phyloP scores from a whole-genome alignment of 2,888 invertebrate species.

The Drosophila fungiperda region DNA sequence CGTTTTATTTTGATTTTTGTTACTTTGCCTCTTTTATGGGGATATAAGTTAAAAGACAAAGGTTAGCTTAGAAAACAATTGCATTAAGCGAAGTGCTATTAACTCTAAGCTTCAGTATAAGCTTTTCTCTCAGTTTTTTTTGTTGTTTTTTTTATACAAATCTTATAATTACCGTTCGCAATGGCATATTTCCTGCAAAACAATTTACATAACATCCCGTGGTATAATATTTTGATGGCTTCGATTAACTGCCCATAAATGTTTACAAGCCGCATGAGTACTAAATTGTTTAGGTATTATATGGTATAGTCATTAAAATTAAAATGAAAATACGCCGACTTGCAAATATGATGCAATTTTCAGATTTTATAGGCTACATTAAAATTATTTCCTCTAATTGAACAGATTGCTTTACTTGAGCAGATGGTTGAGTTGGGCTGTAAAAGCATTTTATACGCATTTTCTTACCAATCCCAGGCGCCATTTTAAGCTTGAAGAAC shows the following conservation, averaged over 20 bases:
- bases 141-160: not conserved
- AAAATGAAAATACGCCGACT: slow-evolving; percentile 33
- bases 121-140: not conserved
- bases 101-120: not conserved
- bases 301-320: slow-evolving; percentile 35
- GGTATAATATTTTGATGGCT: slow-evolving; percentile 60
- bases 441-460: slow-evolving; percentile 24
- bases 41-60: not conserved
- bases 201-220: slow-evolving; percentile 16
- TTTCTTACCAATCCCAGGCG: slow-evolving; percentile 40
- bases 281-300: slow-evolving; percentile 30
- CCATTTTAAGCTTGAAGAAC: slow-evolving; percentile 50
- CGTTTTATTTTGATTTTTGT: slow-evolving; percentile 10
- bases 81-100: not conserved
- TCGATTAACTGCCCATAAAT: slow-evolving; percentile 56
- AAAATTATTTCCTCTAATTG: slow-evolving; percentile 33
- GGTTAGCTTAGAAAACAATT: not conserved
- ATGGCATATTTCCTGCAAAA: slow-evolving; percentile 6
- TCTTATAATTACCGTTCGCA: not conserved
- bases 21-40: slow-evolving; percentile 8
- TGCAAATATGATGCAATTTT: slow-evolving; percentile 36
- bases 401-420: slow-evolving; percentile 14
- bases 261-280: slow-evolving; percentile 24
- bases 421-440: slow-evolving; percentile 5
- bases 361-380: slow-evolving; percentile 35